A percentile compares a stretch with the other conserved stretches of the same genome.
phyloP scores from a whole-genome alignment of 2,888 invertebrate species.

The Cryptops parisi region DNA sequence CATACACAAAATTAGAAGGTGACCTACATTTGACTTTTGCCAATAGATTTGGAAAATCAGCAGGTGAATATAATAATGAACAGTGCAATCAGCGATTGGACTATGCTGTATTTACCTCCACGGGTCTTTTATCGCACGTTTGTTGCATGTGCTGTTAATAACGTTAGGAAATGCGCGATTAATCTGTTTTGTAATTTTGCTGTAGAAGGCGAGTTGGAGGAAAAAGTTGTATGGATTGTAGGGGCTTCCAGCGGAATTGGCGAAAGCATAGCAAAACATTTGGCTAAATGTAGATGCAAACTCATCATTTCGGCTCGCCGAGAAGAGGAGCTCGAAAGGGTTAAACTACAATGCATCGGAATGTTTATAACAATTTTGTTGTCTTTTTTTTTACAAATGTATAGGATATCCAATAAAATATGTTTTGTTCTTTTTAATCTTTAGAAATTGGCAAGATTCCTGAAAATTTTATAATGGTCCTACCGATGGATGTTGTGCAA shows the following conservation, averaged over 20 bases:
- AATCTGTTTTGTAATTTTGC: not conserved
- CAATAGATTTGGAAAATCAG: too few species aligned
- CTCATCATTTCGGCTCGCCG: constrained; percentile 53
- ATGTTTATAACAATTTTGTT: constrained; percentile 17
- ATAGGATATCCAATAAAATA: too few species aligned
- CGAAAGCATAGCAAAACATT: constrained; percentile 49
- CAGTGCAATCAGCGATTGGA: too few species aligned
- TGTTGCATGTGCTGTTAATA: too few species aligned
- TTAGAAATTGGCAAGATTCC: constrained; percentile 3
- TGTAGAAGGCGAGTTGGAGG: constrained; percentile 38
- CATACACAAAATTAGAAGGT: too few species aligned
- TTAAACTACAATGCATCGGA: constrained; percentile 49
- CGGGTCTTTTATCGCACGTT: too few species aligned
- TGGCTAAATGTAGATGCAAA: constrained; percentile 50
- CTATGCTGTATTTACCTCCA: too few species aligned
- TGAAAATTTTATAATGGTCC: too few species aligned
- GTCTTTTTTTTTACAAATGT: not conserved
- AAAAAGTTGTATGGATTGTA: constrained; percentile 67
- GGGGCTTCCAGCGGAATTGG: constrained; percentile 77
- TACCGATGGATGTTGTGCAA: constrained; percentile 52
- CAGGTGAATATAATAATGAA: too few species aligned
- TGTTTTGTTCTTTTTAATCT: not conserved
- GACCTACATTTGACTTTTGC: too few species aligned
- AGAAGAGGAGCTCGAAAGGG: constrained; percentile 44
- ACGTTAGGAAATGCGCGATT: too few species aligned